These are phyloP conservation scores for Darevskia nairensis DNA, from an alignment of 2,797 vertebrate genomes.

Conservation along the genomic window DNA sequence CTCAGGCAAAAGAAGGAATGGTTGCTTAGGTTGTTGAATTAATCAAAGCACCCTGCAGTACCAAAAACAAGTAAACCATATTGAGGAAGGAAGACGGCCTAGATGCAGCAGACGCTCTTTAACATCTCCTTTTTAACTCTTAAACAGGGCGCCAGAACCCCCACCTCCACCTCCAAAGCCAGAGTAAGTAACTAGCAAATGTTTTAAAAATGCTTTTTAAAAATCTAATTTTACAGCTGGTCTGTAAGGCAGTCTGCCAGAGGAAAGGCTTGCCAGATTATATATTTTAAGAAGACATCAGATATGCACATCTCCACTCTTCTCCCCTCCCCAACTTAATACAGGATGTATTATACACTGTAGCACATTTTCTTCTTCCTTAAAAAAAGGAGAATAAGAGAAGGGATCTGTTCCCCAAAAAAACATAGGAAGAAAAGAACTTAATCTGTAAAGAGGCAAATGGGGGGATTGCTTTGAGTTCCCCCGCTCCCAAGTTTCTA, in stretches of 20 bases:
- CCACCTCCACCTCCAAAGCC: neutral
- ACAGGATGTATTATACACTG: neutral
- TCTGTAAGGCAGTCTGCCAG: neutral
- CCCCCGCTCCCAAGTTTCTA: neutral
- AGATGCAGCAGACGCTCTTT: neutral
- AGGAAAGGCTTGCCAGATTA: neutral
- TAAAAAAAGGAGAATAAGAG: neutral
- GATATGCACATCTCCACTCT: neutral
- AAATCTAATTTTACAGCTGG: neutral
- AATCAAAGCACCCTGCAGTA: neutral
- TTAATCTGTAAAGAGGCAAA: too few species aligned
- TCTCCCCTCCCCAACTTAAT: neutral
- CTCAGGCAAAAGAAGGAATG: neutral
- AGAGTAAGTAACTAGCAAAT: constrained; percentile 6
- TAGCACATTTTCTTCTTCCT: neutral
- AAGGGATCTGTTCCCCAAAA: neutral
- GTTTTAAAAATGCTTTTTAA: too few species aligned
- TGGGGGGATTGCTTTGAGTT: neutral
- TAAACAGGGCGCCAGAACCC: neutral
- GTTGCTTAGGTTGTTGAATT: neutral
- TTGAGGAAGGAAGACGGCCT: too few species aligned
- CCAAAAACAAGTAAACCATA: too few species aligned
- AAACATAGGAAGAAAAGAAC: neutral
- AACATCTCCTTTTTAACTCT: neutral
- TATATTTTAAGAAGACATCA: neutral